phyloP scores from a whole-genome alignment of 1,140 invertebrate genomes.

The Aphidius ervi region DNA sequence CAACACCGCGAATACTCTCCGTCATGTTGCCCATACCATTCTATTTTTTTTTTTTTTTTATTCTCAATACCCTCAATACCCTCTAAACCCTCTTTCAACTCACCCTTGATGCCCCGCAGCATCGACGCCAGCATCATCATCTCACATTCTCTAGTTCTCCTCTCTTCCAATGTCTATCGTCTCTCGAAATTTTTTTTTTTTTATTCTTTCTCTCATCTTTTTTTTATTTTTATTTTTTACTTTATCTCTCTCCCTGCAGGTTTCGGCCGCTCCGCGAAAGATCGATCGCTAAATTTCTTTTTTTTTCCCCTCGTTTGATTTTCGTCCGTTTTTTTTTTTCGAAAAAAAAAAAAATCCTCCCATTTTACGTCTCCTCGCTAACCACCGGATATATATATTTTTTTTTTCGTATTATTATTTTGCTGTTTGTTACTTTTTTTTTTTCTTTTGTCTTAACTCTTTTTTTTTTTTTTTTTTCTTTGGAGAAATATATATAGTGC shows the following conservation, averaged over 20 bases:
- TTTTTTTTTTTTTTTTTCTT: constrained; percentile 4
- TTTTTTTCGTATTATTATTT: constrained; percentile 2
- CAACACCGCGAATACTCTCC: constrained; percentile 26
- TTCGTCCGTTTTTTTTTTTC: constrained; percentile 10
- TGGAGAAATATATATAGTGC: not conserved
- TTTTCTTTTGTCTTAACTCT: constrained; percentile 10
- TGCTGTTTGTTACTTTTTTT: too few relatives aligned
- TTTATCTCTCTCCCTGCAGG: constrained; percentile 27
- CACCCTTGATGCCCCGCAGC: constrained; percentile 15
- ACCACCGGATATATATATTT: constrained; percentile 15
- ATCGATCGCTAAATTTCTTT: constrained; percentile 26
- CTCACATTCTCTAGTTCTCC: too few relatives aligned
- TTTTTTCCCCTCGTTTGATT: constrained; percentile 15
- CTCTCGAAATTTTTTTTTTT: constrained; percentile 18
- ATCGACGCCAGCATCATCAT: constrained; percentile 15
- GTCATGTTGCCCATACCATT: constrained; percentile 15
- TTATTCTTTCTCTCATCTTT: constrained; percentile 23
- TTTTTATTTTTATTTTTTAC: not conserved
- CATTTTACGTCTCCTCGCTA: constrained; percentile 18
- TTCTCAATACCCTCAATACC: constrained; percentile 8
- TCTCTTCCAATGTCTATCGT: constrained; percentile 11
- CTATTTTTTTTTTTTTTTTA: constrained; percentile 20
- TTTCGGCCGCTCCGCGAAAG: constrained; percentile 27
- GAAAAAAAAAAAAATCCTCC: not conserved
- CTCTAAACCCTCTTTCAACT: not conserved